These are phyloP conservation scores for Auanema freiburgensis DNA, from an alignment of 2,888 invertebrate species.

Conservation along the genomic window DNA sequence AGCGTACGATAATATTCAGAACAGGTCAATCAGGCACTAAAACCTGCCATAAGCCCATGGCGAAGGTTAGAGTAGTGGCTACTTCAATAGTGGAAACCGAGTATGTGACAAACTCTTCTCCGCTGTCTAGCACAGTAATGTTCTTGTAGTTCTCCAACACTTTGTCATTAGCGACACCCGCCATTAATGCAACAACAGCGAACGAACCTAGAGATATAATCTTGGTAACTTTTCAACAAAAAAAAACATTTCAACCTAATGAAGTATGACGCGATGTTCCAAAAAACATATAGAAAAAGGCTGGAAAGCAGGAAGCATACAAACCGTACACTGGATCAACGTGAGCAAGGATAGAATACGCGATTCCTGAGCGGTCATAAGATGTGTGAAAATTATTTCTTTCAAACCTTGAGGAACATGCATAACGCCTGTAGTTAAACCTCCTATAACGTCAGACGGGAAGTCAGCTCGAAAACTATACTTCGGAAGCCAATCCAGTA, in stretches of 20 bases:
- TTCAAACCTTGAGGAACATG: slow-evolving; percentile 22
- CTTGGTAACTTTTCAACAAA: not conserved
- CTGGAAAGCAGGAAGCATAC: slow-evolving; percentile 91
- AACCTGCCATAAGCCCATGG: slow-evolving; percentile 21
- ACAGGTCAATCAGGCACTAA: no score
- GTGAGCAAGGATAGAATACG: slow-evolving; percentile 68
- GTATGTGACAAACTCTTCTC: not conserved
- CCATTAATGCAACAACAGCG: slow-evolving; percentile 23
- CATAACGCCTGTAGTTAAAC: slow-evolving; percentile 22
- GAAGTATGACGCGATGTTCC: slow-evolving; percentile 87
- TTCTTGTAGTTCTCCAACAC: slow-evolving; percentile 12
- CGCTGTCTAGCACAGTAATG: not conserved
- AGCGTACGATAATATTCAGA: not conserved
- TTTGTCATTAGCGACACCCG: slow-evolving; percentile 16
- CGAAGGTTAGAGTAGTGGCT: slow-evolving; percentile 17
- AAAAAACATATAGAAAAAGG: slow-evolving; percentile 81
- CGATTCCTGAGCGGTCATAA: slow-evolving; percentile 68
- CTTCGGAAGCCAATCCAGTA: slow-evolving; percentile 19
- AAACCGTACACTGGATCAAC: slow-evolving; percentile 69
- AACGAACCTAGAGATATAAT: slow-evolving; percentile 15
- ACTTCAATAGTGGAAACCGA: slow-evolving; percentile 10
- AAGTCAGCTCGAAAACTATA: slow-evolving; percentile 13
- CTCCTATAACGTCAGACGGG: slow-evolving; percentile 20
- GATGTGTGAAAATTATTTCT: not conserved
- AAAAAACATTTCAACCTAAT: slow-evolving; percentile 70